Conservation (phyloP, 2,888 invertebrate species). For the Diplazon laetatorius region DNA sequence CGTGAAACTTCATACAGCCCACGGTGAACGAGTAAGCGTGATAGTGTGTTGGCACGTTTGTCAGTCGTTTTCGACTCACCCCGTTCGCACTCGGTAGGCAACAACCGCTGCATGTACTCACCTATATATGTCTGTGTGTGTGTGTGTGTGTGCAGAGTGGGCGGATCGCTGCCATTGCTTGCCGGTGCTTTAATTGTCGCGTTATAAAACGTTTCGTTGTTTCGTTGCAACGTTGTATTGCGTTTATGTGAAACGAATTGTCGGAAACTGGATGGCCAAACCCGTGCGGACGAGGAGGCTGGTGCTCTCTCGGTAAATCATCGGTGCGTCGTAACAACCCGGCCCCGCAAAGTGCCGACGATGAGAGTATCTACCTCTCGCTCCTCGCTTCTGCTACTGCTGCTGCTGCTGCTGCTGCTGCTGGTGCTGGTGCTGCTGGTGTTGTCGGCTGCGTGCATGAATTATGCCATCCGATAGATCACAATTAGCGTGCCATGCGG, state of each 20-base stretch:
- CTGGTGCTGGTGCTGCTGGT: slow-evolving; percentile 27
- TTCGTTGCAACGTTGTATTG: slow-evolving; percentile 54
- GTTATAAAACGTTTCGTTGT: slow-evolving; percentile 66
- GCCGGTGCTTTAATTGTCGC: slow-evolving; percentile 63
- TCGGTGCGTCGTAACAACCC: slow-evolving; percentile 63
- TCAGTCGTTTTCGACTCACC: slow-evolving; percentile 19
- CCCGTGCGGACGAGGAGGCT: slow-evolving; percentile 24
- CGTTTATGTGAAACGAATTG: slow-evolving; percentile 73
- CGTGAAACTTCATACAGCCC: no score
- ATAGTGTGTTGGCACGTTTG: slow-evolving; percentile 18
- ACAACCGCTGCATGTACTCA: background rate
- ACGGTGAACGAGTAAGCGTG: no score
- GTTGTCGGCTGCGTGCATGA: slow-evolving; percentile 68
- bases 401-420: slow-evolving; percentile 39
- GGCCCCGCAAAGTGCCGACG: slow-evolving; percentile 49
- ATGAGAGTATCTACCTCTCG: slow-evolving; percentile 67
- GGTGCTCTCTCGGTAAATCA: slow-evolving; percentile 64
- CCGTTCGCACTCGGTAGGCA: slow-evolving; percentile 21
- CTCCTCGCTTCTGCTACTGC: slow-evolving; percentile 44
- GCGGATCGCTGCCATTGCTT: slow-evolving; percentile 24
- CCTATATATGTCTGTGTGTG: no score
- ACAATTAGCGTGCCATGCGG: slow-evolving; percentile 69
- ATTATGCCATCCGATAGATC: slow-evolving; percentile 75
- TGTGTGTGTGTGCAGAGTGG: background rate
- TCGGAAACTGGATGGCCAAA: slow-evolving; percentile 57